Percentiles rank a stretch among this genome's conserved stretches.
Conservation (phyloP, 2,113 vertebrate genomes). For the Halichoerus grypus region DNA sequence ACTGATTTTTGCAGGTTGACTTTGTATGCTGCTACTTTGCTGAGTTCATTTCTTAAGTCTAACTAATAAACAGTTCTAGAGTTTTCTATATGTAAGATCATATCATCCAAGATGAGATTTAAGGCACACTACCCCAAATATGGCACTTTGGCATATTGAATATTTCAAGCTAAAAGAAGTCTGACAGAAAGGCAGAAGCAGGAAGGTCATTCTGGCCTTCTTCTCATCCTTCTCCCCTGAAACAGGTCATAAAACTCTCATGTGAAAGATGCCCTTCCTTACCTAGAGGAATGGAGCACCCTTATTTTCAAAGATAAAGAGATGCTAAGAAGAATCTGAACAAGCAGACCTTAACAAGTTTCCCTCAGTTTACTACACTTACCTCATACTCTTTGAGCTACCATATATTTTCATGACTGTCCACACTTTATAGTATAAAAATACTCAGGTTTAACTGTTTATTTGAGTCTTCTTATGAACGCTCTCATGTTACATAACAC, state of each 20-base stretch:
- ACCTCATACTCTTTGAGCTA: background rate
- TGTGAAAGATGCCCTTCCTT: background rate
- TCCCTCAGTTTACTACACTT: background rate
- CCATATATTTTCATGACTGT: background rate
- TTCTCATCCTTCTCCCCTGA: background rate
- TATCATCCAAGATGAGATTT: background rate
- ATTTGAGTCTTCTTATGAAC: background rate
- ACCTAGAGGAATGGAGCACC: background rate
- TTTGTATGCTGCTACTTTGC: constrained; percentile 10
- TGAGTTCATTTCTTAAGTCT: background rate
- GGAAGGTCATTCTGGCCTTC: background rate
- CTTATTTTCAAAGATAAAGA: constrained; percentile 18
- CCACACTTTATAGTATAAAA: background rate
- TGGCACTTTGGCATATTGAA: background rate
- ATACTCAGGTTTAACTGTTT: background rate
- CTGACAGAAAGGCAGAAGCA: background rate
- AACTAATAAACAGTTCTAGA: background rate
- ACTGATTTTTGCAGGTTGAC: background rate
- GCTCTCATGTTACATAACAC: background rate
- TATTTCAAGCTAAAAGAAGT: constrained; percentile 15
- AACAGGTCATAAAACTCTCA: background rate
- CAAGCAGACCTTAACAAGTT: background rate
- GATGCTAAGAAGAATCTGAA: background rate
- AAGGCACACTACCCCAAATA: background rate
- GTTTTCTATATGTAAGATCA: background rate